Conservation (phyloP, 2,797 vertebrate genomes). For the Anguilla megastoma region DNA sequence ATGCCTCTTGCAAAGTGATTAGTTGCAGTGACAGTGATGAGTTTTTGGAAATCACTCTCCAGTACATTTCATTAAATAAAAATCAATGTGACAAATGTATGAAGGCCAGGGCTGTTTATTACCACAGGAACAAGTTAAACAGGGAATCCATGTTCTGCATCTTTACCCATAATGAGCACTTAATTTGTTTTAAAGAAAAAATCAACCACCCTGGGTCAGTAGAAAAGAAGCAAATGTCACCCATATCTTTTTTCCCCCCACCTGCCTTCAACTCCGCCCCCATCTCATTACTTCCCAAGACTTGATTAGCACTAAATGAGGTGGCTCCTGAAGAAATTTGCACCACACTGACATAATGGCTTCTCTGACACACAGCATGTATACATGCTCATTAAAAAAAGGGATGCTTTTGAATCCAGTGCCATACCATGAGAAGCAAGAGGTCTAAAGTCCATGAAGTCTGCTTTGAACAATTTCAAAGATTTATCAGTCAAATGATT, state of each 20-base stretch:
- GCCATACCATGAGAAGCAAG: not conserved
- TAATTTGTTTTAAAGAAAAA: conserved; percentile 32
- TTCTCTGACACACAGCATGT: conserved; percentile 1
- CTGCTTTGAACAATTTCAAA: conserved; percentile 1
- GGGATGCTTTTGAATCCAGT: not conserved
- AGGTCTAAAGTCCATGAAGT: conserved; percentile 11
- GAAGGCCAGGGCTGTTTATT: conserved; percentile 56
- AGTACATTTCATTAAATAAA: conserved; percentile 65
- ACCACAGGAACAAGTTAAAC: conserved; percentile 51
- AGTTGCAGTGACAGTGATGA: conserved; percentile 61
- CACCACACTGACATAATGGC: conserved; percentile 6
- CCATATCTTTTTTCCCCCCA: not conserved
- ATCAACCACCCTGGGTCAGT: conserved; percentile 5
- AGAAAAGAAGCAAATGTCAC: conserved; percentile 8
- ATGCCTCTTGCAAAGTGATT: conserved; percentile 53
- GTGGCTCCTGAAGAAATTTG: not conserved
- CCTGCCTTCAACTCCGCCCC: not conserved
- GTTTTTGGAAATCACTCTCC: conserved; percentile 63
- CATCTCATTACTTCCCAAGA: not conserved
- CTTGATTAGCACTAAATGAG: conserved; percentile 15
- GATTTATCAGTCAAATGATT: conserved; percentile 1
- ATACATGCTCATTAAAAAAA: conserved; percentile 10
- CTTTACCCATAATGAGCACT: conserved; percentile 21
- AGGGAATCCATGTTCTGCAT: conserved; percentile 38
- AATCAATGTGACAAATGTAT: conserved; percentile 64